Conservation (phyloP, 2,888 invertebrate species). For the Euspilapteryx auroguttella region DNA sequence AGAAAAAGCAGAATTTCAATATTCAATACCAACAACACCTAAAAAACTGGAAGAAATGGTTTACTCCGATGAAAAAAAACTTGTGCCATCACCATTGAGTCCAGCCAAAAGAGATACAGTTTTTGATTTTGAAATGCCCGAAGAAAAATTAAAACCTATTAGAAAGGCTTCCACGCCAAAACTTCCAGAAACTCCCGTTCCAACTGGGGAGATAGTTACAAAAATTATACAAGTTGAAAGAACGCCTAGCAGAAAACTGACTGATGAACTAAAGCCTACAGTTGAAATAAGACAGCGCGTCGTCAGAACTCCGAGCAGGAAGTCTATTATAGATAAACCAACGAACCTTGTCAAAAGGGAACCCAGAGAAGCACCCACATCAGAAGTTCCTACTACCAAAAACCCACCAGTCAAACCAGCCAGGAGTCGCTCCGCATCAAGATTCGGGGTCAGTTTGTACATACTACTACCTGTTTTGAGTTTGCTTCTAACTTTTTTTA, state of each 20-base stretch:
- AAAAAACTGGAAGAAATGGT: constrained; percentile 36
- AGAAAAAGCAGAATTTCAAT: constrained; percentile 24
- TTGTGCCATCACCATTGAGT: constrained; percentile 16
- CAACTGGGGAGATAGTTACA: constrained; percentile 41
- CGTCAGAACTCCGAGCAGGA: constrained; percentile 46
- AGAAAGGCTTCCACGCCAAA: constrained; percentile 20
- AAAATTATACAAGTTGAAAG: constrained; percentile 49
- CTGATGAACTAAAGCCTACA: constrained; percentile 31
- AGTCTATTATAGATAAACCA: constrained; percentile 30
- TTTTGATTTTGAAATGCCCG: constrained; percentile 26
- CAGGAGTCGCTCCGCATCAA: constrained; percentile 49
- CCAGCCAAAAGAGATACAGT: constrained; percentile 26
- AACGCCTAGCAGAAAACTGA: constrained; percentile 38
- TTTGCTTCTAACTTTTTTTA: constrained; percentile 38
- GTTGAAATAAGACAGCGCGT: constrained; percentile 45
- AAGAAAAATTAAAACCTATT: constrained; percentile 2
- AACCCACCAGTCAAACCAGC: constrained; percentile 49
- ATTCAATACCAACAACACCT: constrained; percentile 27
- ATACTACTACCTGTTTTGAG: constrained; percentile 36
- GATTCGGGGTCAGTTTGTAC: constrained; percentile 54
- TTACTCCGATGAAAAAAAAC: constrained; percentile 26
- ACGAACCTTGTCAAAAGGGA: constrained; percentile 22
- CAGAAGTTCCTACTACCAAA: constrained; percentile 30
- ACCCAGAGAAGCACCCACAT: constrained; percentile 17
- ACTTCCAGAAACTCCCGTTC: constrained; percentile 15